Percentiles rank a stretch among this genome's conserved stretches.
phyloP scores from a whole-genome alignment of 2,113 vertebrate species.

The Grallaria varia region DNA sequence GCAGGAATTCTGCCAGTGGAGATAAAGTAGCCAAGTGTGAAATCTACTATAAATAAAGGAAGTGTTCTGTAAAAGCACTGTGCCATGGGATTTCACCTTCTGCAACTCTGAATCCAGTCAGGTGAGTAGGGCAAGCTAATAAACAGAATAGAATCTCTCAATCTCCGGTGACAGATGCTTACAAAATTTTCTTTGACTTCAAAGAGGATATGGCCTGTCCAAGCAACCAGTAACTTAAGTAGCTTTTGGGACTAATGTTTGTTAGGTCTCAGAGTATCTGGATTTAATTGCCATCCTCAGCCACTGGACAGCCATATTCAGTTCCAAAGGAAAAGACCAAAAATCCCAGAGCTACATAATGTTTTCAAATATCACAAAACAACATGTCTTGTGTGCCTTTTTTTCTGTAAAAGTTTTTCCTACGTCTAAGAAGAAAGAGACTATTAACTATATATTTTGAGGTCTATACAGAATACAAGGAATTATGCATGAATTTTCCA shows the following conservation, averaged over 20 bases:
- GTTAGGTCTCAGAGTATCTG: background rate
- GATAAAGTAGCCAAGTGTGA: constrained; percentile 1
- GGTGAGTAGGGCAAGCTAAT: background rate
- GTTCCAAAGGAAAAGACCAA: background rate
- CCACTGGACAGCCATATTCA: background rate
- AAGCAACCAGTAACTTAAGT: background rate
- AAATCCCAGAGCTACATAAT: background rate
- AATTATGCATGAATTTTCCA: background rate
- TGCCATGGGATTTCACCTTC: background rate
- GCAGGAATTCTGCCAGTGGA: background rate
- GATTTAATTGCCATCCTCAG: background rate
- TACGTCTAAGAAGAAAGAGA: background rate
- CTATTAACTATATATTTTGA: background rate
- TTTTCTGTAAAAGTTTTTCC: background rate
- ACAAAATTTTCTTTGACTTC: background rate
- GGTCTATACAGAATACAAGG: background rate
- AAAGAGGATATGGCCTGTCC: background rate
- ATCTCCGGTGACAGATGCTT: background rate
- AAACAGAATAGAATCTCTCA: background rate
- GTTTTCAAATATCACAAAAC: background rate
- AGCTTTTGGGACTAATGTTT: background rate
- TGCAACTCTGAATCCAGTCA: background rate
- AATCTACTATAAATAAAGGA: background rate
- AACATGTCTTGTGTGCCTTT: background rate
- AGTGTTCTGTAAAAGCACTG: background rate